Evolutionary conservation across 2,113 vertebrate species (phyloP).

Genomic region (Cnemophilus loriae): DNA sequence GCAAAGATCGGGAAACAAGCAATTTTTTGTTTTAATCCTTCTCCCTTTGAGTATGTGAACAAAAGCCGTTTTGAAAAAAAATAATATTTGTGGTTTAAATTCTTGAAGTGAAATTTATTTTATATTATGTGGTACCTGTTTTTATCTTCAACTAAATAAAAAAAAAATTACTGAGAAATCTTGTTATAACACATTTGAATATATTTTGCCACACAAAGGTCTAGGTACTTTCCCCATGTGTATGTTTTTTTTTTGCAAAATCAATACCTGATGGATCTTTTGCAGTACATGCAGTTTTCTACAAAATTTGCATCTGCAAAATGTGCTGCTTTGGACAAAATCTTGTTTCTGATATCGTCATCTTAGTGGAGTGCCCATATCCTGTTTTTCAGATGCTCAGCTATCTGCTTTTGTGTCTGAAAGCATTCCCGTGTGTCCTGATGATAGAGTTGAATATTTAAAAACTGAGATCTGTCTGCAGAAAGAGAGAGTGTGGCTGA

Average conservation of each 20-base stretch:
- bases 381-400: background rate
- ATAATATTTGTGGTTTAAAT: background rate
- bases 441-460: background rate
- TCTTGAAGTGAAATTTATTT: background rate
- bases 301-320: background rate
- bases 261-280: background rate
- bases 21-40: background rate
- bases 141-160: background rate
- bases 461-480: background rate
- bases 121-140: background rate
- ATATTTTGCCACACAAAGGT: background rate
- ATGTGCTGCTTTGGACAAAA: background rate
- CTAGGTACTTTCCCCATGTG: background rate
- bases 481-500: background rate
- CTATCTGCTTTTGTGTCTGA: background rate
- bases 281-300: background rate
- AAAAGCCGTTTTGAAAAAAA: background rate
- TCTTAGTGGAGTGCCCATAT: background rate
- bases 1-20: background rate
- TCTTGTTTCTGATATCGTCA: background rate
- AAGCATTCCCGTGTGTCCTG: accelerated
- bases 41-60: background rate
- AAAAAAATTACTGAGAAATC: background rate
- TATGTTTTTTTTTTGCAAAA: background rate
- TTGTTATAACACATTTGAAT: background rate